Evolutionary conservation across 1,140 invertebrate genomes (phyloP).

Genomic region (Drosophila triauraria): DNA sequence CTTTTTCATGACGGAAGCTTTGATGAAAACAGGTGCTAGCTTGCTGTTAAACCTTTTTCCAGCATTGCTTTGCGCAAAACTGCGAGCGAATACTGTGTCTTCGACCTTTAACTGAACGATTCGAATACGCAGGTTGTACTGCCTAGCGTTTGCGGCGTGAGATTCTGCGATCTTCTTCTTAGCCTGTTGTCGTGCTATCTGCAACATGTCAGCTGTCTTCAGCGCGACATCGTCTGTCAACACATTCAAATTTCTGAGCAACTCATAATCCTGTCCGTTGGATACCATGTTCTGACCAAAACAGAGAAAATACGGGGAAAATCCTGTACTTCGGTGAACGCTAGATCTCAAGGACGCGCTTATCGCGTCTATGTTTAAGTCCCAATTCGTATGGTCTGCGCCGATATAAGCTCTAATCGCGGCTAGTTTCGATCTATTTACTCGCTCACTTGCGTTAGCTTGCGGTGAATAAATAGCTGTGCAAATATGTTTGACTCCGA

Average conservation of each 20-base stretch:
- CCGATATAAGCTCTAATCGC: slow-evolving; percentile 22
- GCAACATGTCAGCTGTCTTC: too few relatives aligned
- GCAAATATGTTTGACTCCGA: slow-evolving; percentile 12
- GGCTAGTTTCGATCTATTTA: slow-evolving; percentile 7
- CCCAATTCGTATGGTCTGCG: slow-evolving; percentile 16
- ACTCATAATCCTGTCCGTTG: slow-evolving; percentile 19
- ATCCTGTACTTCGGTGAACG: slow-evolving; percentile 18
- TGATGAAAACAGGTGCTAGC: slow-evolving; percentile 1
- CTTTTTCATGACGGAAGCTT: background rate
- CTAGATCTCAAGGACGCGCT: slow-evolving; percentile 5
- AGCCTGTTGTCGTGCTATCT: background rate
- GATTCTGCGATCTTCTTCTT: background rate
- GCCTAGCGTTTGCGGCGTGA: background rate
- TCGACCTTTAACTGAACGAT: slow-evolving; percentile 1
- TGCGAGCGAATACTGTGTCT: slow-evolving; percentile 10
- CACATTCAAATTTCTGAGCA: slow-evolving; percentile 17
- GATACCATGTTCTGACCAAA: slow-evolving; percentile 41
- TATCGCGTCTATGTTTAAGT: slow-evolving; percentile 12
- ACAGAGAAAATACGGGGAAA: slow-evolving; percentile 10
- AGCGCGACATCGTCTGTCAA: too few relatives aligned
- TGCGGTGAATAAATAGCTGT: slow-evolving; percentile 31
- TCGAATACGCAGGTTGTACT: background rate
- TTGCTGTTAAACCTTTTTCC: slow-evolving; percentile 14
- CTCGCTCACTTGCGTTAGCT: slow-evolving; percentile 23
- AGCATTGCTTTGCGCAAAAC: slow-evolving; percentile 21